A percentile compares a stretch with the other conserved stretches of the same genome.
Conservation (phyloP, 2,888 invertebrate species). For the Polydrusus cervinus region DNA sequence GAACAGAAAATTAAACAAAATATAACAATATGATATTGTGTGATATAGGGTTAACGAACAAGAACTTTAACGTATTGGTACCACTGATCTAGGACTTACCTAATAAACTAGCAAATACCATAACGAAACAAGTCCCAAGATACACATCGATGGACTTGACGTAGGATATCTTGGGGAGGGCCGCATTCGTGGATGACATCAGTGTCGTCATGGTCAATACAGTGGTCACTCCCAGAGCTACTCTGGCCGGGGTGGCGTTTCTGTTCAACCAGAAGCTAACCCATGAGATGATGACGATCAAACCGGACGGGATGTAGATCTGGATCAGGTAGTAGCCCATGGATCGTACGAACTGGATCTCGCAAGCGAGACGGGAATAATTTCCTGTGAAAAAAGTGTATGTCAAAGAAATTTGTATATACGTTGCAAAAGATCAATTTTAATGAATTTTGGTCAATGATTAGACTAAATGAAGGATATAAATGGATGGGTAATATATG, state of each 20-base stretch:
- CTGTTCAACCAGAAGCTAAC: conserved; percentile 97
- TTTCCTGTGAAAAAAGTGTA: conserved; percentile 79
- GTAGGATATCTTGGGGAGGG: conserved; percentile 98
- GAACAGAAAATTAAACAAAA: too few species aligned
- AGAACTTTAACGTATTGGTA: too few species aligned
- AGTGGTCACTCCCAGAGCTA: conserved; percentile 94
- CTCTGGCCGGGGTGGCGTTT: conserved; percentile 95
- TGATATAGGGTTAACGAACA: too few species aligned
- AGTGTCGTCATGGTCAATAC: conserved; percentile 98
- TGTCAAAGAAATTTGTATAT: background rate
- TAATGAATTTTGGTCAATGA: background rate
- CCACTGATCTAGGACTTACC: conserved; percentile 76
- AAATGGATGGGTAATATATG: too few species aligned
- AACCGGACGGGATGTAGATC: conserved; percentile 97
- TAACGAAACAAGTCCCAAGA: conserved; percentile 98
- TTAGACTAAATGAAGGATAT: too few species aligned
- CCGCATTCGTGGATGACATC: conserved; percentile 97
- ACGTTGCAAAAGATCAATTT: background rate
- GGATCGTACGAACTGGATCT: conserved; percentile 96
- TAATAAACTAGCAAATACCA: conserved; percentile 98
- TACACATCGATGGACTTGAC: conserved; percentile 98
- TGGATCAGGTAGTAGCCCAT: conserved; percentile 99
- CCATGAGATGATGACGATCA: conserved; percentile 98
- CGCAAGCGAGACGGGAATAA: conserved; percentile 96
- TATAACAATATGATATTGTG: too few species aligned